These are phyloP conservation scores for Aphaenogaster rudis DNA, from an alignment of 1,140 invertebrate species.

Conservation along the genomic window DNA sequence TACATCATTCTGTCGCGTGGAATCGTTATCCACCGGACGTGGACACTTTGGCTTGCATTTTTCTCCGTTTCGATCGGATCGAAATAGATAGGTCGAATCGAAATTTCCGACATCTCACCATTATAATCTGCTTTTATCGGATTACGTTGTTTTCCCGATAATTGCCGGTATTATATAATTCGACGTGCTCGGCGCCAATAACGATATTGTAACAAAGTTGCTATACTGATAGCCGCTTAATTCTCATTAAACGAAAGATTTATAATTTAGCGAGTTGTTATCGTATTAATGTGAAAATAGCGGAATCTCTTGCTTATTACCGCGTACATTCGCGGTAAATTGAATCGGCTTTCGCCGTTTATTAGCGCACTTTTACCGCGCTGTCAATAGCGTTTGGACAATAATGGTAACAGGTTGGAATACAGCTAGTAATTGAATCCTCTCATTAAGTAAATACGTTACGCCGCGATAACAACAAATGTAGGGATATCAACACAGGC, in stretches of 20 bases:
- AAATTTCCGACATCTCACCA: conserved; percentile 39
- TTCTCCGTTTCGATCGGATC: conserved; percentile 10
- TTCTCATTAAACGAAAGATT: conserved; percentile 58
- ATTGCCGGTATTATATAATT: conserved; percentile 57
- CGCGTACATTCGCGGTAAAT: conserved; percentile 43
- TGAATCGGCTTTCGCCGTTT: conserved; percentile 38
- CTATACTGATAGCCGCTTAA: conserved; percentile 35
- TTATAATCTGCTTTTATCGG: conserved; percentile 50
- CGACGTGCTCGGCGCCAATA: conserved; percentile 19
- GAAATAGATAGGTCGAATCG: conserved; percentile 25
- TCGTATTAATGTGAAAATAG: conserved; percentile 55
- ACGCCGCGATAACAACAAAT: neutral
- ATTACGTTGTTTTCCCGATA: conserved; percentile 51
- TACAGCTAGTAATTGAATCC: conserved; percentile 41
- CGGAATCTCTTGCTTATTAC: conserved; percentile 35
- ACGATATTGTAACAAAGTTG: conserved; percentile 40
- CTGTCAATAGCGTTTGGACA: conserved; percentile 32
- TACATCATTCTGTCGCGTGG: conserved; percentile 44
- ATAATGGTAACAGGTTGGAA: conserved; percentile 41
- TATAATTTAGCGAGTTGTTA: conserved; percentile 49
- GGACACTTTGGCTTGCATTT: conserved; percentile 39
- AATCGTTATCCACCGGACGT: conserved; percentile 28
- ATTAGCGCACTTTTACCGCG: conserved; percentile 47
- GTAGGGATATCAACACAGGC: neutral
- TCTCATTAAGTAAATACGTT: conserved; percentile 44